Evolutionary conservation across 2,113 vertebrate species (phyloP), one percentile per base, ranked within the genome.

Genomic region (Dromiciops gliroides): DNA sequence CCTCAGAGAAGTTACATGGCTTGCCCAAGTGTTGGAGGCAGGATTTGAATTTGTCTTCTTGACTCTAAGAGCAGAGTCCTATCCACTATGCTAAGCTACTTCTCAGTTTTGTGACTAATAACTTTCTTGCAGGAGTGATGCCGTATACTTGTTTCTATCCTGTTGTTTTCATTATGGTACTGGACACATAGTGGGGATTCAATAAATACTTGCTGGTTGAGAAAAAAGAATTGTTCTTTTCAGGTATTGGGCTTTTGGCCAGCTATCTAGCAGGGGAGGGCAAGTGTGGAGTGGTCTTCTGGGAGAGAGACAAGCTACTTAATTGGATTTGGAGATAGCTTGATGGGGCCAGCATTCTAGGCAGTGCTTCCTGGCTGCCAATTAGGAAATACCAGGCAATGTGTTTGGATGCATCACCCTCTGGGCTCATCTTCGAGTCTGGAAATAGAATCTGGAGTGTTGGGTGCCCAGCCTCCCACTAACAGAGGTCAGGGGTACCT

Each of bases 331-430:
- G 89, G 92, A 95, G 89, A 49, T 56, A 95, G 90, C 94, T 90
- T 90, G 89, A 48, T 49, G 48, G 89, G 26, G 48, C 89, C 48
- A 93, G 93, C 89, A 93, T 93, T 95, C 92, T 93, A 97, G 75
- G 92, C 1, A 67, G 91, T 12, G 50, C 48, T 91, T 94, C 96
- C 90, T 51, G 96, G 93, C 96, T 98, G 96, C 97, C 97, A 97
- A 97, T 97, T 97, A 97, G 93, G 95, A 96, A 96, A 96, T 92
- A 97, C 93, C 90, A 97, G 95, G 93, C 67, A 52, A 98, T 92
- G 93, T 96, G 95, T 96, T 94, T 48, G 90, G 90, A 94, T 98
- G 98, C 47, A 53, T 97, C 98, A 98, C 93, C 89, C 93, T 95
- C 89, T 90, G 22, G 16, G 93, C 96, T 95, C 95, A 67, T 94